A percentile compares a stretch with the other conserved stretches of the same genome.
Conservation (phyloP, 1,140 invertebrate species). For the Leptopilina boulardi region DNA sequence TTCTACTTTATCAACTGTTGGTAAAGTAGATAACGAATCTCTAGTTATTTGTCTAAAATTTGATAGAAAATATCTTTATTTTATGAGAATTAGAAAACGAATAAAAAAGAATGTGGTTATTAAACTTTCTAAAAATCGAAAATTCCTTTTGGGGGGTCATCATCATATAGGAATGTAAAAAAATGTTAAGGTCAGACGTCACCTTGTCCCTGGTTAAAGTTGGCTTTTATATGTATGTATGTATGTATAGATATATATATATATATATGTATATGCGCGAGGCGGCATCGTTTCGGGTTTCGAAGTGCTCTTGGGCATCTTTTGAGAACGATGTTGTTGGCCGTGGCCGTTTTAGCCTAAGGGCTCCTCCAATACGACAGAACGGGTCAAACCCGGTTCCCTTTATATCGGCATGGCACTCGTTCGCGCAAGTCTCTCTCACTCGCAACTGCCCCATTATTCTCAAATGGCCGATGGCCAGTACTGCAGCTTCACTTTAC, state of each 20-base stretch:
- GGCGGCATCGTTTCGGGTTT: slow-evolving; percentile 62
- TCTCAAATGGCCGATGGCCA: slow-evolving; percentile 67
- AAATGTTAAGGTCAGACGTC: slow-evolving; percentile 60
- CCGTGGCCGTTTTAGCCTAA: slow-evolving; percentile 65
- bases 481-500: slow-evolving; percentile 66
- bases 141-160: not conserved
- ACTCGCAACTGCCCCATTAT: slow-evolving; percentile 69
- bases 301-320: slow-evolving; percentile 60
- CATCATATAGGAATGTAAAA: not conserved
- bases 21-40: too few relatives aligned
- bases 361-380: slow-evolving; percentile 61
- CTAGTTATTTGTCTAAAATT: too few relatives aligned
- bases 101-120: too few relatives aligned
- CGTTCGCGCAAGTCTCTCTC: slow-evolving; percentile 43
- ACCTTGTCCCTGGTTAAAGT: slow-evolving; percentile 68
- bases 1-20: too few relatives aligned
- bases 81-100: too few relatives aligned
- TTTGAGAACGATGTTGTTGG: slow-evolving; percentile 68
- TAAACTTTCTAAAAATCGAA: not conserved
- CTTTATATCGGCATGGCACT: slow-evolving; percentile 62
- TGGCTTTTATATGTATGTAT: slow-evolving; percentile 66
- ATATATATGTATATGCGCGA: too few relatives aligned
- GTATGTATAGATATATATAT: too few relatives aligned
- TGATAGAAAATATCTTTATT: too few relatives aligned
- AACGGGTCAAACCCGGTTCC: slow-evolving; percentile 53